Evolutionary conservation across 2,888 invertebrate genomes (phyloP), one percentile per base, ranked within the genome.

Genomic region (Poecilobothrus nobilitatus): DNA sequence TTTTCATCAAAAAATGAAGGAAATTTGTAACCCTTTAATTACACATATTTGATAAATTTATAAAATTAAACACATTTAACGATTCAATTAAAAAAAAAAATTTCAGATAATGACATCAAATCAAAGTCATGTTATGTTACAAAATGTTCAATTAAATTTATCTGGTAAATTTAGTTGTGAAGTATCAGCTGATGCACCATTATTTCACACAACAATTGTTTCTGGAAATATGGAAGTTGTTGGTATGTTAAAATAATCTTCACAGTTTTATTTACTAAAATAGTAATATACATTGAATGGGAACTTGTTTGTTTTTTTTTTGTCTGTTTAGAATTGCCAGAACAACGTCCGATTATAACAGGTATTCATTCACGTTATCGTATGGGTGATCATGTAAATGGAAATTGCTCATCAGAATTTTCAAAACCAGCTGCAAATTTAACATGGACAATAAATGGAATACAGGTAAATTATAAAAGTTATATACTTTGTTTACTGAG

Each of bases 401-500:
- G 85, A 1, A 84, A 84, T 74, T 86, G 86, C 73, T 83, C 83
- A n/a, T 85, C 85, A 33, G 83, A 83, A 73, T 82, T 83, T 71
- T 86, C 86, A 6, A 82, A 81, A 73, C 86, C 86, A 9, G 84
- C 85, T 9, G 85, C 84, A 5, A 86, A 86, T 78, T 78, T 86
- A 70, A 85, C 86, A 64, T 86, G 86, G 86, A 83, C 83, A 77
- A 83, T 86, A 71, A 86, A 86, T 74, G 85, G 83, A 70, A 77
- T 79, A 72, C 80, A 80, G 78, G 80, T 80, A 73, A 80, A n/a
- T n/a, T n/a, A n/a, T n/a, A n/a, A n/a, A n/a, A n/a, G n/a, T n/a
- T n/a, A 79, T 78, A 76, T 77, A 74, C 68, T 65, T 10, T 7
- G 10, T 64, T 3, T 18, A 18, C 6, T 61, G 6, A n/a, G 1